Evolutionary conservation across 2,113 vertebrate species (phyloP).

Genomic region (Shinisaurus crocodilurus): DNA sequence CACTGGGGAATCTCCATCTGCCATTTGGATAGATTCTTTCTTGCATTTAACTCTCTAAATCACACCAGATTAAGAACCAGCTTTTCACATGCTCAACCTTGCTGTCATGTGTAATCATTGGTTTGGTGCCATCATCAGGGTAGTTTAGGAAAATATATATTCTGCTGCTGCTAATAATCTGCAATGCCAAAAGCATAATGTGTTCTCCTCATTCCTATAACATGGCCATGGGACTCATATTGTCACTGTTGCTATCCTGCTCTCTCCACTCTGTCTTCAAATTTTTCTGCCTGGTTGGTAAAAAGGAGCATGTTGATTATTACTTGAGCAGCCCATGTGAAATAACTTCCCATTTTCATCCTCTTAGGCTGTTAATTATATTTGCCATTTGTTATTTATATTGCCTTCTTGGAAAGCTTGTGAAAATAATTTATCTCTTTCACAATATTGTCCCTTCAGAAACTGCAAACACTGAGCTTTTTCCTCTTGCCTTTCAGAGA

Average conservation of each 20-base stretch:
- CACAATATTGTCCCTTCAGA: slow-evolving; percentile 10
- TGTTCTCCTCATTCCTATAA: background rate
- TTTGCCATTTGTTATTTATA: slow-evolving; percentile 18
- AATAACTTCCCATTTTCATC: background rate
- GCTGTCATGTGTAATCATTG: background rate
- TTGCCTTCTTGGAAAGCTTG: background rate
- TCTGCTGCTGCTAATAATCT: background rate
- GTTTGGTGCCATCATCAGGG: background rate
- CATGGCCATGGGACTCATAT: background rate
- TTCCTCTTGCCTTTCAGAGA: background rate
- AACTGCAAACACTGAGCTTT: slow-evolving; percentile 6
- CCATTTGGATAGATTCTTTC: slow-evolving; percentile 27
- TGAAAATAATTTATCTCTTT: slow-evolving; percentile 30
- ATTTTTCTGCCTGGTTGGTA: background rate
- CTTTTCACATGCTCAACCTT: background rate
- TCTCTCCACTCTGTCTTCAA: background rate
- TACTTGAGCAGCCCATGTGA: background rate
- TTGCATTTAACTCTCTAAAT: background rate
- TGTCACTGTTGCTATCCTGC: background rate
- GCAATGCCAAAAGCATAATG: background rate
- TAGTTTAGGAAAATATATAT: background rate
- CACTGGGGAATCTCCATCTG: slow-evolving; percentile 26
- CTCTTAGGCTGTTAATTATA: slow-evolving; percentile 7
- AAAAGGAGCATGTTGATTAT: background rate
- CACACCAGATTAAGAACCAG: background rate